Evolutionary conservation across 2,113 vertebrate genomes (phyloP), one percentile per base, ranked within the genome.

Genomic region (Anhinga anhinga): DNA sequence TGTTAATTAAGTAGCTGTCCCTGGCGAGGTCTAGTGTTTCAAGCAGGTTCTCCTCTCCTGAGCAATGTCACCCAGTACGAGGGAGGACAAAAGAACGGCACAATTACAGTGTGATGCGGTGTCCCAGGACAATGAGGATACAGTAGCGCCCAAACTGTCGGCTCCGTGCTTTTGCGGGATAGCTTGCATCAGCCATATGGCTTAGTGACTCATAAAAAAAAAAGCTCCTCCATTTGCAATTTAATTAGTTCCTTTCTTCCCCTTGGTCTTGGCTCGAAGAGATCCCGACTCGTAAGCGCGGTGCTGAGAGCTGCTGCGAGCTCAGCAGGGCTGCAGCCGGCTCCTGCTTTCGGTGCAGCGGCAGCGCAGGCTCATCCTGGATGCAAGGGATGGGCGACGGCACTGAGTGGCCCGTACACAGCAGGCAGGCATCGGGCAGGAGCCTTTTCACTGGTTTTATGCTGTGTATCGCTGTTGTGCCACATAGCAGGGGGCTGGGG

Each of bases 381-480:
- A 1, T 36, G 78, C 59, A 7, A 45, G 61, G 74, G 72, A 4
- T 14, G 83, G 66, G 47, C 3, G 42, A 16, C 12, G 1, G 6
- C 5, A 10, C 2, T 0, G 36, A 26, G 26, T 20, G 70, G 50
- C 61, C 1, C 0, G 29, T 15, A 47, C 12, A 3, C 1, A 66
- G 38, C 23, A 11, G 29, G 29, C 21, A 78, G 69, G 36, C 76
- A 2, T 2, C 2, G 4, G 56, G 52, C 76, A 27, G 61, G 30
- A 88, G 20, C n/a, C 44, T 72, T 49, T 26, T 16, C 16, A 1
- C 36, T 13, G 32, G 18, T 49, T 67, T 27, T 19, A 9, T 30
- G 76, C 36, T 15, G 0, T 5, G 6, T 2, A 0, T 50, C 1
- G 3, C n/a, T 77, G 88, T 82, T 0, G 0, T 62, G 76, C 84